Evolutionary conservation across 2,113 vertebrate species (phyloP).

Genomic region (Drymodes brunneopygia): DNA sequence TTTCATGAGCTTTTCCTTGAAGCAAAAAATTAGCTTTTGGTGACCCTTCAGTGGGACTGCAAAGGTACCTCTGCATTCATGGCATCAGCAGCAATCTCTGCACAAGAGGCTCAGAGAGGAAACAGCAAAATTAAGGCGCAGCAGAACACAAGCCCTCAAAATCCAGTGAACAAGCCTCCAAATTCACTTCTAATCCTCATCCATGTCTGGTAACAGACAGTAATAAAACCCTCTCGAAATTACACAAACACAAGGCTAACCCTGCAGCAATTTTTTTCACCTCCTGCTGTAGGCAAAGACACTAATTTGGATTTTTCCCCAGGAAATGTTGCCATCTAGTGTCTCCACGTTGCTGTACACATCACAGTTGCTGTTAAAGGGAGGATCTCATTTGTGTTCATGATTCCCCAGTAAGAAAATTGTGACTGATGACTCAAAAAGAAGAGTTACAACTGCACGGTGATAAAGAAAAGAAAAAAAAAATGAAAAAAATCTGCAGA

Average conservation of each 20-base stretch:
- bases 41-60: not conserved
- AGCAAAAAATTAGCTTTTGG: not conserved
- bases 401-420: not conserved
- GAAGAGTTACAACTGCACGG: not conserved
- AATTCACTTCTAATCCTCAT: not conserved
- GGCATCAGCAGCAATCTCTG: not conserved
- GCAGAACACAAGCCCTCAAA: not conserved
- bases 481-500: not conserved
- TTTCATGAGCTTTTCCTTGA: not conserved
- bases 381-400: not conserved
- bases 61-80: not conserved
- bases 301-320: not conserved
- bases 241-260: not conserved
- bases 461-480: not conserved
- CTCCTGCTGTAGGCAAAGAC: not conserved
- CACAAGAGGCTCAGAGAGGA: not conserved
- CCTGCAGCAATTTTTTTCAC: slow-evolving; percentile 2
- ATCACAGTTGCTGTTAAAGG: accelerated
- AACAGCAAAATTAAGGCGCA: not conserved
- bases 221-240: not conserved
- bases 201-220: not conserved
- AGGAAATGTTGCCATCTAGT: slow-evolving; percentile 51
- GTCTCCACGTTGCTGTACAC: not conserved
- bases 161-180: not conserved
- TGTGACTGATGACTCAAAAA: not conserved